Evolutionary conservation across 2,113 vertebrate species (phyloP).

Genomic region (Eurypyga helias): DNA sequence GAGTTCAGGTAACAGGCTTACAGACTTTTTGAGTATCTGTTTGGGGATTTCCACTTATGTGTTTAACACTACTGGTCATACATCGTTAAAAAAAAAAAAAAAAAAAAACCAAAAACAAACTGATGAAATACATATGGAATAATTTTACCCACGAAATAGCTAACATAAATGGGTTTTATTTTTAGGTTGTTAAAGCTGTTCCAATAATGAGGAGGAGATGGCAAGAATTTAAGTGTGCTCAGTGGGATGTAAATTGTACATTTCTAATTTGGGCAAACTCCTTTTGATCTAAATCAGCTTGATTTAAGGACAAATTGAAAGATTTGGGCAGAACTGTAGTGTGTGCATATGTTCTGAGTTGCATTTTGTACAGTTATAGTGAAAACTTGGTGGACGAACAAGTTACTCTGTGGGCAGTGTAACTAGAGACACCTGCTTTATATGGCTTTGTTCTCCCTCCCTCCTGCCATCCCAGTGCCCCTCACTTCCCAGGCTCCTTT

Average conservation of each 20-base stretch:
- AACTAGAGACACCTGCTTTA: not conserved
- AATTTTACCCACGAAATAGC: not conserved
- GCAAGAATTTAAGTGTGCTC: slow-evolving; percentile 38
- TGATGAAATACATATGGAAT: not conserved
- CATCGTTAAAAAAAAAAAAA: not conserved
- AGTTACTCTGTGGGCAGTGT: not conserved
- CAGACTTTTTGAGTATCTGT: not conserved
- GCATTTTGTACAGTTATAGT: not conserved
- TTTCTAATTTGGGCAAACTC: not conserved
- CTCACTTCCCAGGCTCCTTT: not conserved
- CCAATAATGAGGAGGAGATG: not conserved
- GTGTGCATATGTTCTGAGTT: not conserved
- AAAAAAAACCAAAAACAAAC: too few relatives aligned
- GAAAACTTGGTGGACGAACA: not conserved
- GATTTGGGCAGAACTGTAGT: not conserved
- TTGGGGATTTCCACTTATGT: not conserved
- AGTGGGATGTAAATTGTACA: not conserved
- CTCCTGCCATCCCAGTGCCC: not conserved
- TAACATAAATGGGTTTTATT: not conserved
- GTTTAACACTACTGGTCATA: not conserved
- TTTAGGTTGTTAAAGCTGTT: slow-evolving; percentile 35
- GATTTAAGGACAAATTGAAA: not conserved
- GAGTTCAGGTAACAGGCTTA: not conserved
- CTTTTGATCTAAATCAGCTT: not conserved
- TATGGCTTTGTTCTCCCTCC: not conserved